Percentiles rank a stretch among this genome's conserved stretches.
Conservation (phyloP, 1,140 invertebrate species). For the Pissodes strobi region DNA sequence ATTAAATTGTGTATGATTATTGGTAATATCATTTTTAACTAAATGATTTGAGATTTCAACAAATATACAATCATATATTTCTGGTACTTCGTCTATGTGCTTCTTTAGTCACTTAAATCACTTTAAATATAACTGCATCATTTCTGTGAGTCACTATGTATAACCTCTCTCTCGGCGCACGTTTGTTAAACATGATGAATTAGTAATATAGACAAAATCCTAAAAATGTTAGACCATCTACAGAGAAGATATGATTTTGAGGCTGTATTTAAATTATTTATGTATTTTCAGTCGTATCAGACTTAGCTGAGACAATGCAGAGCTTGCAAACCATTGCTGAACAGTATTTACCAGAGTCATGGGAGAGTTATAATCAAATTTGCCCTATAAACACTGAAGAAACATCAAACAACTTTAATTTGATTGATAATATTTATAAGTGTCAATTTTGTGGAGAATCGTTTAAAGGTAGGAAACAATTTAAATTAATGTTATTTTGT, state of each 20-base stretch:
- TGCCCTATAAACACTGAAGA: constrained; percentile 39
- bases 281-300: constrained; percentile 44
- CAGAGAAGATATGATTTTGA: not conserved
- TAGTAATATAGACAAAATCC: too few relatives aligned
- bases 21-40: too few relatives aligned
- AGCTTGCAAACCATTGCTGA: constrained; percentile 54
- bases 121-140: too few relatives aligned
- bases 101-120: too few relatives aligned
- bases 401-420: constrained; percentile 46
- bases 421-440: constrained; percentile 45
- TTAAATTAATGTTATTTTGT: not conserved
- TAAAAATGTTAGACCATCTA: too few relatives aligned
- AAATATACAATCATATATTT: too few relatives aligned
- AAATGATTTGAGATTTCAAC: too few relatives aligned
- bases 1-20: too few relatives aligned
- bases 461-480: constrained; percentile 52
- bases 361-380: constrained; percentile 40
- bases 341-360: constrained; percentile 49
- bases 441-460: constrained; percentile 54
- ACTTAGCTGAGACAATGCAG: constrained; percentile 55
- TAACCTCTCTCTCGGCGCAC: too few relatives aligned
- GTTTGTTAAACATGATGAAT: not conserved
- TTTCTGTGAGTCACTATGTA: too few relatives aligned
- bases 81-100: too few relatives aligned
- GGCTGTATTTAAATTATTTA: too few relatives aligned